Evolutionary conservation across 2,888 invertebrate species (phyloP).

Genomic region (Entomobrya multifasciata): DNA sequence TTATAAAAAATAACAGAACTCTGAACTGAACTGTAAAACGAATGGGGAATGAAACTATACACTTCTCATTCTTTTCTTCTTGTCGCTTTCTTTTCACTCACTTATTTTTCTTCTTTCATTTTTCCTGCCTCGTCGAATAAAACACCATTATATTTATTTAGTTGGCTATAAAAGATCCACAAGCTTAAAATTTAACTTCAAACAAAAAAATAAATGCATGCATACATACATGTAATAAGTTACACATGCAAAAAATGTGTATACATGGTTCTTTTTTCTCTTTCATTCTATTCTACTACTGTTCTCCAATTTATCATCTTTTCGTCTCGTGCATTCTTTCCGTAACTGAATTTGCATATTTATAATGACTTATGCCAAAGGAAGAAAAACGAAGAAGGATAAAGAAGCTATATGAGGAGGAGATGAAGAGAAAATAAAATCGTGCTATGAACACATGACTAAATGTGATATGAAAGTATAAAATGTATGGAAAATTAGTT

Average conservation of each 20-base stretch:
- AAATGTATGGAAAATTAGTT: slow-evolving; percentile 60
- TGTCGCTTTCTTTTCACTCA: slow-evolving; percentile 47
- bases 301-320: slow-evolving; percentile 45
- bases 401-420: neutral
- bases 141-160: slow-evolving; percentile 37
- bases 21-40: slow-evolving; percentile 27
- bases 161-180: neutral
- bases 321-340: slow-evolving; percentile 50
- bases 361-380: slow-evolving; percentile 65
- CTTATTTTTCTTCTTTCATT: neutral
- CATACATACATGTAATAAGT: neutral
- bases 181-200: neutral
- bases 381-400: neutral
- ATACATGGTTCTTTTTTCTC: neutral
- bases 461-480: slow-evolving; percentile 58
- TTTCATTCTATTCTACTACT: slow-evolving; percentile 9
- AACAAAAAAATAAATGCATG: too few species aligned
- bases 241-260: neutral
- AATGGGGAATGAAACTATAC: slow-evolving; percentile 55
- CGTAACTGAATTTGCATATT: slow-evolving; percentile 66
- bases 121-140: neutral
- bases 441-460: neutral
- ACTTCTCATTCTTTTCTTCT: slow-evolving; percentile 42
- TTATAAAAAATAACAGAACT: slow-evolving; percentile 30
- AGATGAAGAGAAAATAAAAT: slow-evolving; percentile 25